Percentiles rank a stretch among this genome's conserved stretches.
Conservation (phyloP, 1,140 invertebrate species). For the Drosophila melanogaster region DNA sequence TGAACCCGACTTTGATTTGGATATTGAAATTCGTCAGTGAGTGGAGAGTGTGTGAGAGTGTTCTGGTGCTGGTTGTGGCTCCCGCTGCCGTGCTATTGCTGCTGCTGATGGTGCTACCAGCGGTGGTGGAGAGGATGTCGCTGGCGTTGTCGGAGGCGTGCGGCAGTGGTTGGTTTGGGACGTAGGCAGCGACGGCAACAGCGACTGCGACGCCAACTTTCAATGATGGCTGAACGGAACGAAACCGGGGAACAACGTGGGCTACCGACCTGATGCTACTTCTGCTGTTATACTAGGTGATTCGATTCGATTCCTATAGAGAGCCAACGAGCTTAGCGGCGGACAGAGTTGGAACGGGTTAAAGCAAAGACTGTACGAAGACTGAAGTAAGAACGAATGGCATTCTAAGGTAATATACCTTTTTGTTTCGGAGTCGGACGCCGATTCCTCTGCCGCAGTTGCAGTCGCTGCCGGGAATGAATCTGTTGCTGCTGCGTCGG, state of each 20-base stretch:
- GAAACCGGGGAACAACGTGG: constrained; percentile 23
- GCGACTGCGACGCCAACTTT: constrained; percentile 35
- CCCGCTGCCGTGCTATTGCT: constrained; percentile 27
- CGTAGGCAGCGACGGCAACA: constrained; percentile 47
- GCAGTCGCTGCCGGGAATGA: constrained; percentile 53
- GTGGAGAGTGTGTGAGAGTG: constrained; percentile 43
- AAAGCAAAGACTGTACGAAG: constrained; percentile 85
- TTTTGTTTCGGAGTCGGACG: constrained; percentile 81
- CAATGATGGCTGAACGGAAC: constrained; percentile 44
- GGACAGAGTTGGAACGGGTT: constrained; percentile 85
- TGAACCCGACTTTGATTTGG: constrained; percentile 84
- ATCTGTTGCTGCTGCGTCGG: constrained; percentile 80
- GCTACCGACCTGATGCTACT: constrained; percentile 33
- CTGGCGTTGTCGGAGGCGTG: constrained; percentile 29
- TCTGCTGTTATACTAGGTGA: constrained; percentile 52
- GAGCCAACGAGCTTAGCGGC: constrained; percentile 80
- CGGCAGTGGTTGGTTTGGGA: constrained; percentile 63
- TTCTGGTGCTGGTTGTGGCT: constrained; percentile 17
- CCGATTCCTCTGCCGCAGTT: constrained; percentile 39
- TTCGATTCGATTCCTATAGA: constrained; percentile 64
- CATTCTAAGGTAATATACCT: constrained; percentile 85
- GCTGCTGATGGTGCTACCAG: constrained; percentile 44
- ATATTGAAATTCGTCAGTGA: constrained; percentile 83
- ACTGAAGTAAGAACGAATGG: constrained; percentile 85
- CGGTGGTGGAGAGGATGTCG: constrained; percentile 49